A percentile compares a stretch with the other conserved stretches of the same genome.
Conservation (phyloP, 1,140 invertebrate species). For the Prorops nasuta region DNA sequence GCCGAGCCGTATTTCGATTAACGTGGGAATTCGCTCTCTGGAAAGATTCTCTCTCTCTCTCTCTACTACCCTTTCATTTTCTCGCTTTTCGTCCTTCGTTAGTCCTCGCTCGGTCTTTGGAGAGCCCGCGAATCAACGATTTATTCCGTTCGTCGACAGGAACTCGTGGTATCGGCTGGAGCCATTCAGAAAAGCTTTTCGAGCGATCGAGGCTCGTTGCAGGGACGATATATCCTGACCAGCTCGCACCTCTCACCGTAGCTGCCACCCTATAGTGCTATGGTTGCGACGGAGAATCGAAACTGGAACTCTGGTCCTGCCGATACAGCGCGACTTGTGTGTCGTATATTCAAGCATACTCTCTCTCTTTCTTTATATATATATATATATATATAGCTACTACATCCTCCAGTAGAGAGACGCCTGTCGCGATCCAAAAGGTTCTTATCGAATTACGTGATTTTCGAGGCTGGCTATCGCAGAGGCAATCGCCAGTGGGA, state of each 20-base stretch:
- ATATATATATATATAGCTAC: too few species aligned
- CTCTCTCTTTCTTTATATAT: too few species aligned
- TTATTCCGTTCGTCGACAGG: conserved; percentile 18
- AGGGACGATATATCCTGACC: conserved; percentile 26
- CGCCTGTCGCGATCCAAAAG: conserved; percentile 5
- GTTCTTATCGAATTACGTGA: conserved; percentile 21
- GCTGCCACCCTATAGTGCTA: conserved; percentile 23
- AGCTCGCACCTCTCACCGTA: conserved; percentile 10
- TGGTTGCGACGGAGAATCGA: conserved; percentile 22
- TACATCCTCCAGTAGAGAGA: conserved; percentile 5
- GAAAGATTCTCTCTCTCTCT: neutral
- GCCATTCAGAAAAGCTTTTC: conserved; percentile 30
- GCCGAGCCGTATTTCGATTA: too few species aligned
- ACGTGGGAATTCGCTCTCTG: neutral
- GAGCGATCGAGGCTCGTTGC: conserved; percentile 32
- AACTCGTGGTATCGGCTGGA: conserved; percentile 17
- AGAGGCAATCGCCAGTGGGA: conserved; percentile 14
- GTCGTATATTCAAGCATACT: neutral
- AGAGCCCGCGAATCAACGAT: conserved; percentile 14
- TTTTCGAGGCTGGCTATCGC: conserved; percentile 22
- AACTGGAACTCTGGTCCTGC: conserved; percentile 12
- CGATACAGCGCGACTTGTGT: conserved; percentile 5
- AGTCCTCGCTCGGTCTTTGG: neutral
- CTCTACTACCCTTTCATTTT: too few species aligned
- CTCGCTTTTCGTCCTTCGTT: neutral